Evolutionary conservation across 2,797 vertebrate genomes (phyloP), one percentile per base, ranked within the genome.

Genomic region (Notamacropus eugenii): DNA sequence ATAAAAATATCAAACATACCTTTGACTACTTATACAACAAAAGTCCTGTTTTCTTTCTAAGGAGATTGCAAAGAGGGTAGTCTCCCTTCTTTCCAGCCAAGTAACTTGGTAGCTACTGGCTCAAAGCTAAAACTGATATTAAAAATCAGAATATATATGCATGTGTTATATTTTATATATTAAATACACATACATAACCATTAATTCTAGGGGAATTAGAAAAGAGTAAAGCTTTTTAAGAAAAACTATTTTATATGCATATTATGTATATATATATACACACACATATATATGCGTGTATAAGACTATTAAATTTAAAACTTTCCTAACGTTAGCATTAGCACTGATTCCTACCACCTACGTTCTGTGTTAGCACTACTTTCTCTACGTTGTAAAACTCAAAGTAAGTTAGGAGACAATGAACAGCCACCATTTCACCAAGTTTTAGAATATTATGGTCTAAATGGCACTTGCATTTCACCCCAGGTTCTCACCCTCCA

Each of bases 401-500:
- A 12, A 94, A 93, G n/a, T 10, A 92, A 74, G 24, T 62, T 90
- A 57, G 90, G 90, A 92, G 91, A 56, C 90, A 58, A 52, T 40
- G 29, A 96, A 55, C 0, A 93, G 19, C 6, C 54, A 22, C 0
- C 40, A 94, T 93, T 62, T 22, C 29, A 96, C 2, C 12, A 27
- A 55, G 94, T 93, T 29, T 96, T 62, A 28, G 24, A 92, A 55
- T 40, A 96, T 54, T 31, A 95, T 93, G 52, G 93, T 1, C 14
- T 28, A 95, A 92, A 13, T 34, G 90, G 27, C 31, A 92, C 90
- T 87, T 57, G 24, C 0, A 2, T 3, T 74, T 9, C 74, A 91
- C 55, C 90, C 59, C 19, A 52, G 56, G 54, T 54, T 1, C 4
- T 1, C 90, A 29, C 1, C 52, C 27, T 94, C 31, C 82, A 31